Evolutionary conservation across 2,888 invertebrate species (phyloP).

Genomic region (Temnothorax rugatulus): DNA sequence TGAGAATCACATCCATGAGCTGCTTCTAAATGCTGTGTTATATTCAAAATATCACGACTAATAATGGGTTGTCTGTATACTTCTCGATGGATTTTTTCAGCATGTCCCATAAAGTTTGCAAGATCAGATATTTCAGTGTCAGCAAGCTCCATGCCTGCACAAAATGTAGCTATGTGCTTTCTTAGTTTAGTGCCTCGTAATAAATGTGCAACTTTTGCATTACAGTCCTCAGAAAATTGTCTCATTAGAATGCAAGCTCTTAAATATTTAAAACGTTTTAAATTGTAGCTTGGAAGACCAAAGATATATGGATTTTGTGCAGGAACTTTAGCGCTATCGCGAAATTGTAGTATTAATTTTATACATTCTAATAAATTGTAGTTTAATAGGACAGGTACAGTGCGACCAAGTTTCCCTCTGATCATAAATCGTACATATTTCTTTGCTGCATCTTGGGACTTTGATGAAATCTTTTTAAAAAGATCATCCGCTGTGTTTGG

Average conservation of each 20-base stretch:
- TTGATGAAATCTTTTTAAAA: background rate
- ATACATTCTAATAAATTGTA: background rate
- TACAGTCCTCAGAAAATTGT: conserved; percentile 3
- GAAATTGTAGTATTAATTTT: conserved; percentile 13
- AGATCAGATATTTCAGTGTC: conserved; percentile 24
- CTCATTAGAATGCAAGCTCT: background rate
- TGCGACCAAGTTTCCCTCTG: background rate
- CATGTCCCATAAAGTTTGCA: conserved; percentile 25
- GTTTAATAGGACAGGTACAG: background rate
- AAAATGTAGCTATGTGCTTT: conserved; percentile 29
- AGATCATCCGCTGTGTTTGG: background rate
- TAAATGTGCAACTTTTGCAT: conserved; percentile 22
- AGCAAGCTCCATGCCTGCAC: conserved; percentile 25
- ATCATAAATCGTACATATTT: conserved; percentile 24
- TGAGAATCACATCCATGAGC: conserved; percentile 2
- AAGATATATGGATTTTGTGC: conserved; percentile 2
- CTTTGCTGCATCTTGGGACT: background rate
- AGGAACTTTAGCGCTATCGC: background rate
- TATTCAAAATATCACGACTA: conserved; percentile 16
- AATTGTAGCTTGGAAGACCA: conserved; percentile 17
- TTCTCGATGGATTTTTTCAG: conserved; percentile 6
- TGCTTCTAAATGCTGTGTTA: conserved; percentile 14
- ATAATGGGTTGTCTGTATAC: conserved; percentile 3
- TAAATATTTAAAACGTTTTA: conserved; percentile 6
- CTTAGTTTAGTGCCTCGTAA: conserved; percentile 15